Evolutionary conservation across 2,113 vertebrate genomes (phyloP).

Genomic region (Myiopsitta monachus): DNA sequence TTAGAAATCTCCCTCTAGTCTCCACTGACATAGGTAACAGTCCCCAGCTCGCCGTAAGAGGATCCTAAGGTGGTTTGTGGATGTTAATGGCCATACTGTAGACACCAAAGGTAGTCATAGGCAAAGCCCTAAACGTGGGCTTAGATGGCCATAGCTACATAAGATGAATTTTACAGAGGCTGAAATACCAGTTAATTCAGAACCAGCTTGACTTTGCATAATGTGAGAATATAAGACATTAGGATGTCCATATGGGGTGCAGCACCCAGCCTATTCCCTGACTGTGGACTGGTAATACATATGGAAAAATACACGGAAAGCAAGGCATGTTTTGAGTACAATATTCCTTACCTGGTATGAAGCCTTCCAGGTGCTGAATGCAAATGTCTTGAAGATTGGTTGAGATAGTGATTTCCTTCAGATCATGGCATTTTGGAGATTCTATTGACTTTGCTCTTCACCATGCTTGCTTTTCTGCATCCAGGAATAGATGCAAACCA

Average conservation of each 20-base stretch:
- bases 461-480: neutral
- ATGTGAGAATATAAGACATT: neutral
- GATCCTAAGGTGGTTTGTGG: neutral
- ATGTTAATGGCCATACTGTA: neutral
- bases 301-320: neutral
- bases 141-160: neutral
- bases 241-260: neutral
- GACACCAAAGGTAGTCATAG: accelerated
- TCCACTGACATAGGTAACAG: accelerated
- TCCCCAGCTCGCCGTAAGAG: neutral
- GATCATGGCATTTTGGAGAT: neutral
- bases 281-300: neutral
- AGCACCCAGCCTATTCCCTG: neutral
- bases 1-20: neutral
- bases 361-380: neutral
- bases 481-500: neutral
- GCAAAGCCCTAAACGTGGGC: neutral
- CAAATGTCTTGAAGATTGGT: neutral
- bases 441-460: neutral
- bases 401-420: neutral
- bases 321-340: neutral
- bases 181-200: neutral
- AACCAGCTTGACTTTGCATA: neutral
- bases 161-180: neutral
- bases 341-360: neutral